A percentile compares a stretch with the other conserved stretches of the same genome.
phyloP scores from a whole-genome alignment of 2,888 invertebrate genomes.

The Drosophila birchii region DNA sequence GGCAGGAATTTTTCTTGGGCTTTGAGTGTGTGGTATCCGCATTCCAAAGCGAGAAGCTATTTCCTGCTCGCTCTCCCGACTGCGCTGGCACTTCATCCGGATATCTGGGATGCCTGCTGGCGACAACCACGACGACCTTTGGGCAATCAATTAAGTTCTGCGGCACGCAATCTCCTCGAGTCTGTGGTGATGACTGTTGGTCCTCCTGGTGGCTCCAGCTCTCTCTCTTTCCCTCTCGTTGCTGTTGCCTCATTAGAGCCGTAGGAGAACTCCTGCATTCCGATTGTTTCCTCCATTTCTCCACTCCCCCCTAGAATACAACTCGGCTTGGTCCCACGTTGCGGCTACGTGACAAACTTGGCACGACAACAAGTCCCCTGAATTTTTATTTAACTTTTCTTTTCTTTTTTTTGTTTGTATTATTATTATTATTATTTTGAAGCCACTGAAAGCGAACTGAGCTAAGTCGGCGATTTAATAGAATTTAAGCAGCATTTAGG shows the following conservation, averaged over 20 bases:
- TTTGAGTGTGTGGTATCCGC: not conserved
- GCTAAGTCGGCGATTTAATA: conserved; percentile 61
- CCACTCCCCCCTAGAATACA: not conserved
- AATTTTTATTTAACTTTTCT: not conserved
- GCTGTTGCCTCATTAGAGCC: conserved; percentile 56
- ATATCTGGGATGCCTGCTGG: conserved; percentile 34
- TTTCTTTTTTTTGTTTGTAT: too few relatives aligned
- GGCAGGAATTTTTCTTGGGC: not conserved
- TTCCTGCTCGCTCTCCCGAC: not conserved
- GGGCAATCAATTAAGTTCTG: conserved; percentile 69
- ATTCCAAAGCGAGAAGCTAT: conserved; percentile 3
- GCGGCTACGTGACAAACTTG: conserved; percentile 70
- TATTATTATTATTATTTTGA: conserved; percentile 22
- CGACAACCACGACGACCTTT: conserved; percentile 15
- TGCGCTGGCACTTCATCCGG: conserved; percentile 26
- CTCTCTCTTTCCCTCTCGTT: not conserved
- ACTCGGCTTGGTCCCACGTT: conserved; percentile 50
- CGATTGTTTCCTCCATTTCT: not conserved
- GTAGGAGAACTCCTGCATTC: conserved; percentile 32
- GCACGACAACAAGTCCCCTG: conserved; percentile 30
- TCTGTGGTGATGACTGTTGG: conserved; percentile 18
- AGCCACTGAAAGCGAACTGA: conserved; percentile 45
- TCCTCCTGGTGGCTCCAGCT: not conserved
- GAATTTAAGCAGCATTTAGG: conserved; percentile 72
- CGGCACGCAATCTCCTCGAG: conserved; percentile 68